Evolutionary conservation across 1,140 invertebrate genomes (phyloP).

Genomic region (Heliconius hermathena): DNA sequence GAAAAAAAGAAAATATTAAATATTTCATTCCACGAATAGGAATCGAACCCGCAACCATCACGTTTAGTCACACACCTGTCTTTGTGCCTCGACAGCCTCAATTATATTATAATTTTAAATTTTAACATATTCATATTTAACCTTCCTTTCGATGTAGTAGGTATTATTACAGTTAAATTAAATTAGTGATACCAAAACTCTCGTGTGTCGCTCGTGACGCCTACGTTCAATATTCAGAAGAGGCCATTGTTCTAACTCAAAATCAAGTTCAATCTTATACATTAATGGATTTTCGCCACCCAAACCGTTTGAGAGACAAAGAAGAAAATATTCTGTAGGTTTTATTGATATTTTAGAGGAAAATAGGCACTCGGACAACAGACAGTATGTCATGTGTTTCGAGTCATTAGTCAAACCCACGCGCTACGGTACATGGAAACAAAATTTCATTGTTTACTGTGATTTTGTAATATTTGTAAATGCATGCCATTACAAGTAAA

Average conservation of each 20-base stretch:
- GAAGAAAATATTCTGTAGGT: conserved; percentile 23
- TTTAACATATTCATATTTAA: neutral
- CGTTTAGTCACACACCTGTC: too few relatives aligned
- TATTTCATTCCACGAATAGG: too few relatives aligned
- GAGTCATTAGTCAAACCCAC: conserved; percentile 62
- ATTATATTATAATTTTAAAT: too few relatives aligned
- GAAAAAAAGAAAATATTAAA: too few relatives aligned
- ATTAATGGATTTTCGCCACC: conserved; percentile 22
- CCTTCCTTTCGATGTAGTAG: neutral
- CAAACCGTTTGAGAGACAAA: conserved; percentile 17
- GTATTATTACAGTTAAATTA: conserved; percentile 8
- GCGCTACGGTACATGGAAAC: conserved; percentile 46
- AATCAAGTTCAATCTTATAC: conserved; percentile 46
- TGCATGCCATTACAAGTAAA: conserved; percentile 21
- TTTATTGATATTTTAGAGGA: conserved; percentile 32
- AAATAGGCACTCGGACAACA: conserved; percentile 23
- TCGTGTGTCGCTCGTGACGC: conserved; percentile 10
- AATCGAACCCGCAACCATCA: too few relatives aligned
- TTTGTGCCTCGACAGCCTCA: too few relatives aligned
- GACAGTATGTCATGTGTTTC: conserved; percentile 31
- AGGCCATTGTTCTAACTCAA: conserved; percentile 57
- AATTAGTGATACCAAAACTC: neutral
- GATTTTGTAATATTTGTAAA: conserved; percentile 51
- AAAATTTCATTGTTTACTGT: conserved; percentile 54
- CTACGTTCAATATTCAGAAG: conserved; percentile 43